Percentiles rank a stretch among this genome's conserved stretches.
Evolutionary conservation across 1,140 invertebrate genomes (phyloP).

Genomic region (Choristoneura fumiferana): DNA sequence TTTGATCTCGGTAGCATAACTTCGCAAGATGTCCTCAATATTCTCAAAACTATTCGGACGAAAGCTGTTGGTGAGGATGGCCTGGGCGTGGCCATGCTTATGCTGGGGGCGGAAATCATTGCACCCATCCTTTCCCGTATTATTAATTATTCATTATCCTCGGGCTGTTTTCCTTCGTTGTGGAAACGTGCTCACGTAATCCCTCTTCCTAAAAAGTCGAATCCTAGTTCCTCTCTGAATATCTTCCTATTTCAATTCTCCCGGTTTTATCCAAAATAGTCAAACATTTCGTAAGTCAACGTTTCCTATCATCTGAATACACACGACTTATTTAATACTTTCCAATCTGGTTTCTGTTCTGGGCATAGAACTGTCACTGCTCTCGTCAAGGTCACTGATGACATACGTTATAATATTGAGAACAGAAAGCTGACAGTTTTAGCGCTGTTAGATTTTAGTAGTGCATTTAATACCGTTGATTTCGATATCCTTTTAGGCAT

Average conservation of each 20-base stretch:
- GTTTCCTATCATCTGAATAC: not conserved
- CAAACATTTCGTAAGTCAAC: not conserved
- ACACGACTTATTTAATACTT: not conserved
- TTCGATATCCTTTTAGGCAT: not conserved
- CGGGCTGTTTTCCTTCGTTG: too few relatives aligned
- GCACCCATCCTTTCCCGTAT: too few relatives aligned
- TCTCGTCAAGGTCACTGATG: not conserved
- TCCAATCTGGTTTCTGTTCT: not conserved
- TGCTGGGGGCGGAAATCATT: too few relatives aligned
- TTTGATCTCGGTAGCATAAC: too few relatives aligned
- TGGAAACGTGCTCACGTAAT: not conserved
- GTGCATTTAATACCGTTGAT: not conserved
- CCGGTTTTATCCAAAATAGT: not conserved
- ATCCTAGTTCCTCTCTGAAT: not conserved
- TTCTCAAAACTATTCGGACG: too few relatives aligned
- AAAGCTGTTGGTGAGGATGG: too few relatives aligned
- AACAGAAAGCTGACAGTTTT: not conserved
- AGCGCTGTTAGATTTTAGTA: not conserved
- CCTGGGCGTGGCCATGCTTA: too few relatives aligned
- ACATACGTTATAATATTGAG: not conserved
- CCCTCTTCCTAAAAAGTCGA: not conserved
- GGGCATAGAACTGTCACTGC: not conserved
- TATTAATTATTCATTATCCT: too few relatives aligned
- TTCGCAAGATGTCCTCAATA: too few relatives aligned
- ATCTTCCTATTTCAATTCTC: not conserved